Evolutionary conservation across 2,888 invertebrate species (phyloP).

Genomic region (Tethea ocularis): DNA sequence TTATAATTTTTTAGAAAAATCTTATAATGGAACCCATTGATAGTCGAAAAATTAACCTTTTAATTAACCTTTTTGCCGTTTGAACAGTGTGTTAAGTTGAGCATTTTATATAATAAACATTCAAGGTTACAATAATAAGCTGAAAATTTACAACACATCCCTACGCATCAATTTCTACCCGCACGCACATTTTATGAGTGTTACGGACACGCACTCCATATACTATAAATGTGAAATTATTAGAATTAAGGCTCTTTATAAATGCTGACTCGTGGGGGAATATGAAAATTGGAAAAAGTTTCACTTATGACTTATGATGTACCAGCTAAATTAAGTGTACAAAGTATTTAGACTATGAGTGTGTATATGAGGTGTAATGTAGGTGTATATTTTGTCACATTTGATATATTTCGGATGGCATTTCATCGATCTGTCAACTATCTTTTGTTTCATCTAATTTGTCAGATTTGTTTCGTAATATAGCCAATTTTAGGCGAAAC

Average conservation of each 20-base stretch:
- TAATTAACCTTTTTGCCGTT: background rate
- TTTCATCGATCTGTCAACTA: too few relatives aligned
- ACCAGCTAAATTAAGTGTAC: constrained; percentile 1
- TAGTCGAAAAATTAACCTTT: background rate
- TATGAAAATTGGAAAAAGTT: constrained; percentile 66
- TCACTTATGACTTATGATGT: constrained; percentile 29
- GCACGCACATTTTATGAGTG: constrained; percentile 69
- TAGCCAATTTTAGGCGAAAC: too few relatives aligned
- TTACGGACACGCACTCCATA: constrained; percentile 65
- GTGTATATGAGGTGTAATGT: too few relatives aligned
- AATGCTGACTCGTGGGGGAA: constrained; percentile 52
- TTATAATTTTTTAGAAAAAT: background rate
- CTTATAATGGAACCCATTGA: background rate
- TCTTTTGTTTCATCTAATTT: too few relatives aligned
- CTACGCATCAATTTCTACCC: constrained; percentile 65
- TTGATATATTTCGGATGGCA: too few relatives aligned
- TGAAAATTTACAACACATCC: constrained; percentile 68
- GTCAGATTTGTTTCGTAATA: too few relatives aligned
- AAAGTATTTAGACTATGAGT: too few relatives aligned
- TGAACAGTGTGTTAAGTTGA: constrained; percentile 43
- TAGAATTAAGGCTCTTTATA: constrained; percentile 65
- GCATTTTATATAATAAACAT: constrained; percentile 52
- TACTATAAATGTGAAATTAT: constrained; percentile 67
- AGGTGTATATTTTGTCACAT: too few relatives aligned
- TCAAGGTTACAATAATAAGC: constrained; percentile 67